phyloP scores from a whole-genome alignment of 2,888 invertebrate species.

The Celastrina argiolus region DNA sequence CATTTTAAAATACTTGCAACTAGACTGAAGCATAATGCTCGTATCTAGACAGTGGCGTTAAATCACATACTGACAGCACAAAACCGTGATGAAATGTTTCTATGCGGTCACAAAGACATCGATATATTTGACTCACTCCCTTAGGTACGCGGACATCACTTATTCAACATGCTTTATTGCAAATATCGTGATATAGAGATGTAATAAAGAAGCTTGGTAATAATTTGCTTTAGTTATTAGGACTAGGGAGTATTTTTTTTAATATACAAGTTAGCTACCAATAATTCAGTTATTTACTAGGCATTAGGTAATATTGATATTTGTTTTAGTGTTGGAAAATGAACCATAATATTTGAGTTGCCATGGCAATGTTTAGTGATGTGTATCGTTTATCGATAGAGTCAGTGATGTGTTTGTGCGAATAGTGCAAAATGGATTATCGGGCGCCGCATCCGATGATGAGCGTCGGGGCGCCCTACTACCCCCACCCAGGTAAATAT shows the following conservation, averaged over 20 bases:
- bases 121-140: slow-evolving; percentile 23
- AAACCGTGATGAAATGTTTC: slow-evolving; percentile 41
- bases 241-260: no score
- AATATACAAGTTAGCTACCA: no score
- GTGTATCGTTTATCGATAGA: slow-evolving; percentile 28
- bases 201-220: neutral
- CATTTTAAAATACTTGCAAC: slow-evolving; percentile 37
- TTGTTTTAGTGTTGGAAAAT: slow-evolving; percentile 14
- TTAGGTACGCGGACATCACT: slow-evolving; percentile 25
- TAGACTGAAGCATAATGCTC: slow-evolving; percentile 50
- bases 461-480: slow-evolving; percentile 64
- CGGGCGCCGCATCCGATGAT: slow-evolving; percentile 64
- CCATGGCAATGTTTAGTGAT: neutral
- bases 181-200: neutral
- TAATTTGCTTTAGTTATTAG: neutral
- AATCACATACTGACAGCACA: slow-evolving; percentile 45
- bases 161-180: slow-evolving; percentile 5
- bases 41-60: slow-evolving; percentile 44
- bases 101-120: slow-evolving; percentile 39
- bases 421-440: slow-evolving; percentile 63
- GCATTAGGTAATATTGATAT: neutral
- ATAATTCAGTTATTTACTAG: slow-evolving; percentile 3
- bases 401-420: slow-evolving; percentile 40
- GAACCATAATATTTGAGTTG: neutral
- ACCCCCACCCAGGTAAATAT: slow-evolving; percentile 62